phyloP scores from a whole-genome alignment of 2,797 vertebrate genomes.

The Sciaenops ocellatus region DNA sequence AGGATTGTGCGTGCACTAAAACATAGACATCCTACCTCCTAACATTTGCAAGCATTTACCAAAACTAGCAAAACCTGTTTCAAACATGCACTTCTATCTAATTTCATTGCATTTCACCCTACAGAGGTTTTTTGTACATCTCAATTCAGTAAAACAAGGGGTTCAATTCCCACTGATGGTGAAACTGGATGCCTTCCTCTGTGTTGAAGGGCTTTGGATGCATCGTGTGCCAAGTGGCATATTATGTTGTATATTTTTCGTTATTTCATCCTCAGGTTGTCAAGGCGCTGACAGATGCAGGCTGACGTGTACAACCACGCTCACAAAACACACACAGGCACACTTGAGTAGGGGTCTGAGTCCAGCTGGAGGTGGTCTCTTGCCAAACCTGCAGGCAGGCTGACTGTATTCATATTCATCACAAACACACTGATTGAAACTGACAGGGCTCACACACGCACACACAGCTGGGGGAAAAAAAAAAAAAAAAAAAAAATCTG shows the following conservation, averaged over 20 bases:
- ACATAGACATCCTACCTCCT: background rate
- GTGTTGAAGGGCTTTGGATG: slow-evolving; percentile 16
- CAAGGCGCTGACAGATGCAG: slow-evolving; percentile 67
- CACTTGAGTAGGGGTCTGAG: slow-evolving; percentile 69
- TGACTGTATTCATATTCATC: slow-evolving; percentile 78
- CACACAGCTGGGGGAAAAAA: slow-evolving; percentile 13
- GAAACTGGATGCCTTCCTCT: slow-evolving; percentile 12
- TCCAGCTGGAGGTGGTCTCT: slow-evolving; percentile 80
- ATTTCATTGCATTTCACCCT: background rate
- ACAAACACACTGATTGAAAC: slow-evolving; percentile 68
- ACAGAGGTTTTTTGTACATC: background rate
- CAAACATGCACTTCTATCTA: background rate
- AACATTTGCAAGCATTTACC: slow-evolving; percentile 7
- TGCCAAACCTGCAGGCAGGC: slow-evolving; percentile 78
- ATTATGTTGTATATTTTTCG: slow-evolving; percentile 39
- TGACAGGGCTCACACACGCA: slow-evolving; percentile 65
- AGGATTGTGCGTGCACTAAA: slow-evolving; percentile 4
- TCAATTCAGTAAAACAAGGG: background rate
- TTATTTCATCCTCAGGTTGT: slow-evolving; percentile 61
- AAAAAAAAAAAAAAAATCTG: slow-evolving; percentile 7
- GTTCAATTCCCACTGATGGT: background rate
- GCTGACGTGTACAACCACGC: slow-evolving; percentile 58
- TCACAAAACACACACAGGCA: slow-evolving; percentile 68
- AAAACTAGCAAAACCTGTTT: slow-evolving; percentile 13
- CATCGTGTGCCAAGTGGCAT: slow-evolving; percentile 5